phyloP scores from a whole-genome alignment of 2,113 vertebrate species.

The Eonycteris spelaea region DNA sequence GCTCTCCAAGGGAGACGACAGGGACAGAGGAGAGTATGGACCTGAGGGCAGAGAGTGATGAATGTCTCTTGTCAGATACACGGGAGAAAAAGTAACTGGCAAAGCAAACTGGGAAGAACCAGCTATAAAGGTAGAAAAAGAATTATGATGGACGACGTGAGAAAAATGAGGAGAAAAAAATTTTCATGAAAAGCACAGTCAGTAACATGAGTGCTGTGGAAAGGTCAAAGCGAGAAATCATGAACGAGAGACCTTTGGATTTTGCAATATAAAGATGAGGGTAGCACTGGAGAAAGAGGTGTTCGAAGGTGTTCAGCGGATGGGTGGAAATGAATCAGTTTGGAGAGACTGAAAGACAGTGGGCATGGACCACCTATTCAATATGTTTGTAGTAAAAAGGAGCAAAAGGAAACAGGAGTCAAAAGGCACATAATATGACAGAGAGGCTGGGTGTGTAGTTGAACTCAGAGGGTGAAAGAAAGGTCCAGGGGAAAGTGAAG shows the following conservation, averaged over 20 bases:
- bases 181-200: not conserved
- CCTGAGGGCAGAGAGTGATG: not conserved
- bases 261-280: not conserved
- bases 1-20: not conserved
- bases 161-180: not conserved
- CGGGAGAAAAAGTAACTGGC: not conserved
- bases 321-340: not conserved
- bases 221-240: not conserved
- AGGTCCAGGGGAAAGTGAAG: not conserved
- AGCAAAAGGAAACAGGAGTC: not conserved
- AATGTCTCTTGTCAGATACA: not conserved
- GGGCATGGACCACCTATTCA: not conserved
- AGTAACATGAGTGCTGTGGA: not conserved
- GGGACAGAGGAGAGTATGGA: not conserved
- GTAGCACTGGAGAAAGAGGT: not conserved
- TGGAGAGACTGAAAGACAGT: not conserved
- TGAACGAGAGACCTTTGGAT: not conserved
- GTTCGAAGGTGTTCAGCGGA: not conserved
- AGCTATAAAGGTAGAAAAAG: not conserved
- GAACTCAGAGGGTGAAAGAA: not conserved
- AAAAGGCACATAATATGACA: rapidly evolving
- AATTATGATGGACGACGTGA: not conserved
- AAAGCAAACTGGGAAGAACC: not conserved
- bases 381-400: not conserved
- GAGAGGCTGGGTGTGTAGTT: not conserved